Base-by-base conservation (phyloP, 2,888 invertebrate genomes). In the Sacculina carcini region DNA sequence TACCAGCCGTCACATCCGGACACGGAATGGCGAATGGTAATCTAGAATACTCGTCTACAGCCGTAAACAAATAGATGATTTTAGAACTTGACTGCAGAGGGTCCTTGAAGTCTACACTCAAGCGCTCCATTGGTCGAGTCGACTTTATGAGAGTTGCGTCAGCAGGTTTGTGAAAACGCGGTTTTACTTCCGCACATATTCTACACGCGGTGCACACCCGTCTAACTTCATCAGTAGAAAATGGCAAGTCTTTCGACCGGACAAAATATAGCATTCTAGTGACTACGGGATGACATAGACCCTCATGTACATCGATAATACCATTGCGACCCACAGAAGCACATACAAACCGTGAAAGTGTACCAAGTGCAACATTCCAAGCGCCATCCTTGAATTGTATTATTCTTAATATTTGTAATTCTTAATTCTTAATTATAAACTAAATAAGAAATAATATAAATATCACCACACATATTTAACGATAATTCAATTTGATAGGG, bases 101-200 rank as follows among this genome's bases (percentile, higher is more conserved):
- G 3, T 55, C 55, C 40, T 6, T 6, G 12, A 31, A 31, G 31
- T 31, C 31, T 12, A 31, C 12, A 6, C 7, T 9, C 12, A 31
- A 12, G 7, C 31, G 6, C 31, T 31, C 31, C 6, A 31, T 9
- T 9, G 31, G 31, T 12, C 12, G 31, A 6, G 31, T 31, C 57
- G 55, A 40, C 58, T 51, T 16, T 54, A 39, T 40, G 52, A 56
- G 10, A 59, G 29, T n/a, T 53, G 48, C 53, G 57, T 56, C 50
- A 58, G 48, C 2, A 51, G 51, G 7, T 51, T 39, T 24, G 55
- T 56, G 21, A 55, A 38, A 50, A 16, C 51, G 42, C 2, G 46
- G 47, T 29, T 56, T 55, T 23, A 36, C 6, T 42, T 52, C 50
- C 16, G 38, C 48, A 48, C 55, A 56, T 12, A 48, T 5, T 5